These are phyloP conservation scores for Esox masquinongy DNA, from an alignment of 2,797 vertebrate species.

Conservation along the genomic window DNA sequence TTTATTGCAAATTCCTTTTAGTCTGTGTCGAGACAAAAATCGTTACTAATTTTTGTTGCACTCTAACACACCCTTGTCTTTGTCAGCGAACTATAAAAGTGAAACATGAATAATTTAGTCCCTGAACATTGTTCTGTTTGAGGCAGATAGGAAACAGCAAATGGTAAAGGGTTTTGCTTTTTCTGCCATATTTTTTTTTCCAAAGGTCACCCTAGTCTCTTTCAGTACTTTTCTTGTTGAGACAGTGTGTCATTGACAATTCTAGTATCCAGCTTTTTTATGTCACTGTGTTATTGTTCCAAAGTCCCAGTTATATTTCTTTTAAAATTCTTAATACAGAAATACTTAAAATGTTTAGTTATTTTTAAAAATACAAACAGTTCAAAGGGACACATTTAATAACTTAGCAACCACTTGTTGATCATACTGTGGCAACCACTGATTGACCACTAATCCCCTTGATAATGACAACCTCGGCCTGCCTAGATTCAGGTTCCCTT, in stretches of 20 bases:
- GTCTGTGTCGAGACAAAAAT: background rate
- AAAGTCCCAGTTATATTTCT: background rate
- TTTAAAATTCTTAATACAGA: background rate
- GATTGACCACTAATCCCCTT: background rate
- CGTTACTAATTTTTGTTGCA: background rate
- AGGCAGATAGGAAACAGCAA: background rate
- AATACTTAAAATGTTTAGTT: too few species aligned
- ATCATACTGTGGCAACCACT: background rate
- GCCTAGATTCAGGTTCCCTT: background rate
- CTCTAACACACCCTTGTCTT: constrained; percentile 6
- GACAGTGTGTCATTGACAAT: background rate
- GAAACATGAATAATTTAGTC: constrained; percentile 15
- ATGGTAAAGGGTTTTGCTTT: background rate
- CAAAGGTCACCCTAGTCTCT: constrained; percentile 1
- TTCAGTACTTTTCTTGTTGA: background rate
- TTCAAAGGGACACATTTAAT: background rate
- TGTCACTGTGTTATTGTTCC: background rate
- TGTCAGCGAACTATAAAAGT: constrained; percentile 2
- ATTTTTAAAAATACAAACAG: too few species aligned
- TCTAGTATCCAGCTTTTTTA: background rate
- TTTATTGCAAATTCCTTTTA: background rate
- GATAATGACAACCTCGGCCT: background rate
- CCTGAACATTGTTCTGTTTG: background rate
- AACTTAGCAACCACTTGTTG: too few species aligned
- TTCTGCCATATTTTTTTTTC: background rate